Conservation (phyloP, 2,888 invertebrate species). For the Biston stratarius region DNA sequence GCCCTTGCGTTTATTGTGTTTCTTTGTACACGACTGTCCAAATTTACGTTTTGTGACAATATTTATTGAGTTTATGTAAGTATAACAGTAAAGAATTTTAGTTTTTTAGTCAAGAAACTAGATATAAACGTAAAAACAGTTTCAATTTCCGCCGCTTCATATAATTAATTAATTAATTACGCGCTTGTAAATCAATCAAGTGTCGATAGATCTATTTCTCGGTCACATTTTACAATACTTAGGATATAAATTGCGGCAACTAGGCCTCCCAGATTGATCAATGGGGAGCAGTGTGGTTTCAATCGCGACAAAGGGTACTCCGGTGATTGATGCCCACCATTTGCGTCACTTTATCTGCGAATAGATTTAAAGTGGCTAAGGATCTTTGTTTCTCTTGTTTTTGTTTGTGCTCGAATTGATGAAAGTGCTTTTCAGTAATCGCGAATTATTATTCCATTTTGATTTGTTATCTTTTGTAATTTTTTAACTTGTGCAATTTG, state of each 20-base stretch:
- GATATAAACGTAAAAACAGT: too few relatives aligned
- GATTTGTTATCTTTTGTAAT: background rate
- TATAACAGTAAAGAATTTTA: too few relatives aligned
- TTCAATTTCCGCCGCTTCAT: background rate
- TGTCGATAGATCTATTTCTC: slow-evolving; percentile 19
- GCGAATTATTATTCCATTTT: background rate
- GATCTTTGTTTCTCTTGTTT: slow-evolving; percentile 42
- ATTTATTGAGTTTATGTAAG: too few relatives aligned
- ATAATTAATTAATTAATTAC: slow-evolving; percentile 11
- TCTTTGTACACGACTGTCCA: too few relatives aligned
- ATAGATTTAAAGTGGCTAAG: slow-evolving; percentile 48
- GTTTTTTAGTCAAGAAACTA: too few relatives aligned
- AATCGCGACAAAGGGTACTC: slow-evolving; percentile 49
- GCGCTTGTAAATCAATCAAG: slow-evolving; percentile 14
- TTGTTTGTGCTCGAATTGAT: slow-evolving; percentile 15
- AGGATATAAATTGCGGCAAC: slow-evolving; percentile 24
- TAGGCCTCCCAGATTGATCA: slow-evolving; percentile 47
- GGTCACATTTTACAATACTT: slow-evolving; percentile 29
- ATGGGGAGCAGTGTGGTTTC: slow-evolving; percentile 44
- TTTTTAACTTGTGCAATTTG: background rate
- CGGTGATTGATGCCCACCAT: slow-evolving; percentile 46
- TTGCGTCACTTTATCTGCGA: slow-evolving; percentile 49
- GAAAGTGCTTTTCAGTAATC: slow-evolving; percentile 1
- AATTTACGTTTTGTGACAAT: too few relatives aligned
- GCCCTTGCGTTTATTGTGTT: background rate